These are phyloP conservation scores for Drosophila neocordata DNA, from an alignment of 1,140 invertebrate genomes.

Conservation along the genomic window DNA sequence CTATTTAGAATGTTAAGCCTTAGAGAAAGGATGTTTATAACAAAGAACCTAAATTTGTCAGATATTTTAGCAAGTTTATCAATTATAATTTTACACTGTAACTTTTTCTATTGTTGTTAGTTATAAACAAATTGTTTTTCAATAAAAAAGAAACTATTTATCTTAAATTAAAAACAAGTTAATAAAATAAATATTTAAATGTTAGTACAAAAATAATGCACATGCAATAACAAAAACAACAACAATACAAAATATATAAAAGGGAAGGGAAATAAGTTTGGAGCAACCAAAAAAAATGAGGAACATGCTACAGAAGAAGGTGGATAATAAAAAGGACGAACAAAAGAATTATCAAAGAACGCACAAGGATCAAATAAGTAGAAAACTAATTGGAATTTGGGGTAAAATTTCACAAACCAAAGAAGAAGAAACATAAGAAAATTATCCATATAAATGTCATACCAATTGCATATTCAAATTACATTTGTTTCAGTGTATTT, in stretches of 20 bases:
- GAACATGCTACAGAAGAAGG: constrained; percentile 22
- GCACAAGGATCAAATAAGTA: constrained; percentile 23
- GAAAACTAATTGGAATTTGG: constrained; percentile 18
- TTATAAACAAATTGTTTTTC: too few relatives aligned
- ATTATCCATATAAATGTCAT: constrained; percentile 55
- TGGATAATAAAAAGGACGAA: constrained; percentile 12
- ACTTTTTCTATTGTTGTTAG: too few relatives aligned
- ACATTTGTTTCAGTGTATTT: constrained; percentile 34
- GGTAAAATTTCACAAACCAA: neutral
- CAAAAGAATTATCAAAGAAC: constrained; percentile 4
- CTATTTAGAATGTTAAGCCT: too few relatives aligned
- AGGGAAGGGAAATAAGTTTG: neutral
- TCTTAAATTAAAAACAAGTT: too few relatives aligned
- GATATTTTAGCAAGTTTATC: too few relatives aligned
- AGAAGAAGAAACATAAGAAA: constrained; percentile 13
- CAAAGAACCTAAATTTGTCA: too few relatives aligned
- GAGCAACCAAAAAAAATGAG: neutral
- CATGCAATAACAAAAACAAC: constrained; percentile 79
- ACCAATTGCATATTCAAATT: constrained; percentile 62
- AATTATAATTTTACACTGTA: too few relatives aligned
- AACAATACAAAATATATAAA: constrained; percentile 58
- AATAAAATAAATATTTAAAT: neutral
- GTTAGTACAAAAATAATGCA: constrained; percentile 28
- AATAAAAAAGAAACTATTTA: too few relatives aligned
- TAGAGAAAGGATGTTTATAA: too few relatives aligned